Base-by-base conservation (phyloP, 2,888 invertebrate genomes). In the Chrysolina haemoptera region DNA sequence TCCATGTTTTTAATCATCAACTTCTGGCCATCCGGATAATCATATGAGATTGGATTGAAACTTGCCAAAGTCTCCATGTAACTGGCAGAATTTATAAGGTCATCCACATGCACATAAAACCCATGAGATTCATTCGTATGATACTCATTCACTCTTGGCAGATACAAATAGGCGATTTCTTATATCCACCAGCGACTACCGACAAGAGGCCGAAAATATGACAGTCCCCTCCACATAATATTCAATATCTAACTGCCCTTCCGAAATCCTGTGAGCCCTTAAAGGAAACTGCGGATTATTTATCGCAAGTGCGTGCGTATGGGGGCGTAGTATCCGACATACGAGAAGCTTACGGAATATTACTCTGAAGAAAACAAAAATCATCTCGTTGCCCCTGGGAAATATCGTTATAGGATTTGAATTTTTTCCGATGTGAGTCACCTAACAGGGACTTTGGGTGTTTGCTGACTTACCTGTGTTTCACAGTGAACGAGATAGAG, bases 201-300 rank as follows among this genome's bases (percentile, higher is more conserved):
- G 62, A 62, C 71, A 55, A 35, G 53, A 66, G 63, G 64, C 70
- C 48, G 66, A 74, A 76, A 72, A 76, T 79, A 78, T 77, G 78
- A 78, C 76, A 75, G 68, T 73, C 78, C 78, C 79, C 78, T 35
- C 73, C 68, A 70, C 76, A 73, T 76, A 78, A 78, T 76, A 78
- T 78, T 76, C 75, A 79, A 79, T 77, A 79, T 76, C 70, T 48
- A 79, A 81, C 80, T 80, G 80, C 78, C 80, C 80, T 73, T 69
- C 74, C 67, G 62, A 78, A 81, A 82, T 82, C 80, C 81, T 74
- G 72, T 75, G 80, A 78, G 75, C 80, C 80, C 77, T 78, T 73
- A 74, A 78, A 80, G 80, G 82, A 82, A 83, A 80, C 81, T 79
- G 80, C 77, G 80, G 81, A 83, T 83, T 83, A 83, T 83, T 83